phyloP scores from a whole-genome alignment of 2,797 vertebrate species.

The Molothrus ater region DNA sequence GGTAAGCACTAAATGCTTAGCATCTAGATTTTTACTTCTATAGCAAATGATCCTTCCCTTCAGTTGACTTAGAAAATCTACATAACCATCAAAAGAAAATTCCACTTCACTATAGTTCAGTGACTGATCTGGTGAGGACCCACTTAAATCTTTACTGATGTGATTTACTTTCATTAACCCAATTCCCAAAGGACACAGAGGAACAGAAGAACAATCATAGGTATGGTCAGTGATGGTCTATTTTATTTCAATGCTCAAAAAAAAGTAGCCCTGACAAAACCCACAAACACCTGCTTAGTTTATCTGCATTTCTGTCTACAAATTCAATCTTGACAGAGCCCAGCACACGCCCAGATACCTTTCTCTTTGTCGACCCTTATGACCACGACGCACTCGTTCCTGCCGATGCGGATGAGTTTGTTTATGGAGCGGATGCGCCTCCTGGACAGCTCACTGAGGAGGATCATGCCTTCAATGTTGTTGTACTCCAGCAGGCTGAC shows the following conservation, averaged over 20 bases:
- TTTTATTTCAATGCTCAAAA: neutral
- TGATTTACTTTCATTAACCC: neutral
- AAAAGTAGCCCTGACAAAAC: neutral
- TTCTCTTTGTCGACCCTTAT: slow-evolving; percentile 99
- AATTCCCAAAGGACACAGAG: neutral
- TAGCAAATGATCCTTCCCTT: neutral
- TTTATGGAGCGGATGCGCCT: slow-evolving; percentile 98
- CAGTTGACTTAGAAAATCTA: neutral
- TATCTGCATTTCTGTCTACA: neutral
- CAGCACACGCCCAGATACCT: slow-evolving; percentile 75
- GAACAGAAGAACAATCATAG: neutral
- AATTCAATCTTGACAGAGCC: neutral
- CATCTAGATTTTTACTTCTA: neutral
- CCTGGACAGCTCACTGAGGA: slow-evolving; percentile 94
- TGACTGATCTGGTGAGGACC: neutral
- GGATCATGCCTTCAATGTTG: slow-evolving; percentile 99
- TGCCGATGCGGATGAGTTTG: slow-evolving; percentile 98
- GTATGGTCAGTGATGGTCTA: neutral
- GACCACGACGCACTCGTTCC: slow-evolving; percentile 98
- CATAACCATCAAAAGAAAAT: neutral
- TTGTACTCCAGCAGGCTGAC: slow-evolving; percentile 98
- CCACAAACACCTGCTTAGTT: neutral
- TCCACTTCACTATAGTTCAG: neutral
- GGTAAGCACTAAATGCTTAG: neutral
- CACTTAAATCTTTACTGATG: neutral